Conservation (phyloP, 2,888 invertebrate genomes). For the Sphecodes monilicornis region DNA sequence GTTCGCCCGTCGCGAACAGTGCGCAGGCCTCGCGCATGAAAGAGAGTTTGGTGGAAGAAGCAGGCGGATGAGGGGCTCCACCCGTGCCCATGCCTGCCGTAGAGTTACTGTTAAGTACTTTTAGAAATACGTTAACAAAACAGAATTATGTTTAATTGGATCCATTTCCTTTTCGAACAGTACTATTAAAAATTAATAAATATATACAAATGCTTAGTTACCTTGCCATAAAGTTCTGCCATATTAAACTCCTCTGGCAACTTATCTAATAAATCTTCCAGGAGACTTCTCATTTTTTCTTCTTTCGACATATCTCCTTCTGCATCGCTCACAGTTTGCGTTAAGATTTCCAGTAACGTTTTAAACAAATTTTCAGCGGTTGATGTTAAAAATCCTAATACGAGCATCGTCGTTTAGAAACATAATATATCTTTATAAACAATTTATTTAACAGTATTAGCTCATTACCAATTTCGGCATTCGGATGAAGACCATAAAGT, state of each 20-base stretch:
- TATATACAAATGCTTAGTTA: constrained; percentile 31
- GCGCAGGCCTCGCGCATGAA: no score
- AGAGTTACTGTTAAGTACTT: no score
- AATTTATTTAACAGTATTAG: background rate
- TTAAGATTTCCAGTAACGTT: constrained; percentile 95
- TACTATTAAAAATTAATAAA: background rate
- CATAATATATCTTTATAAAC: background rate
- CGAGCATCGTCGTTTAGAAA: background rate
- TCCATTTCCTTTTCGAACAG: no score
- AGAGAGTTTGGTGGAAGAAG: no score
- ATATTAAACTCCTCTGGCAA: constrained; percentile 96
- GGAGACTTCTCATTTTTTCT: constrained; percentile 88
- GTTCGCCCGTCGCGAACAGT: no score
- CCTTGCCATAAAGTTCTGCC: constrained; percentile 92
- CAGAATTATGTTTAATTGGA: no score
- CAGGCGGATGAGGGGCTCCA: no score
- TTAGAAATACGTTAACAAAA: no score
- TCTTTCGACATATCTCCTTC: constrained; percentile 92
- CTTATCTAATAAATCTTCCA: constrained; percentile 95
- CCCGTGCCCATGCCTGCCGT: no score
- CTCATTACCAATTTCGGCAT: constrained; percentile 94
- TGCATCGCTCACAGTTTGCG: constrained; percentile 91
- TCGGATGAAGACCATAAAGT: constrained; percentile 96
- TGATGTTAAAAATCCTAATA: constrained; percentile 90
- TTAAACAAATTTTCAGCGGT: constrained; percentile 94